These are phyloP conservation scores for Mugil cephalus DNA, from an alignment of 2,113 vertebrate genomes.

Conservation along the genomic window DNA sequence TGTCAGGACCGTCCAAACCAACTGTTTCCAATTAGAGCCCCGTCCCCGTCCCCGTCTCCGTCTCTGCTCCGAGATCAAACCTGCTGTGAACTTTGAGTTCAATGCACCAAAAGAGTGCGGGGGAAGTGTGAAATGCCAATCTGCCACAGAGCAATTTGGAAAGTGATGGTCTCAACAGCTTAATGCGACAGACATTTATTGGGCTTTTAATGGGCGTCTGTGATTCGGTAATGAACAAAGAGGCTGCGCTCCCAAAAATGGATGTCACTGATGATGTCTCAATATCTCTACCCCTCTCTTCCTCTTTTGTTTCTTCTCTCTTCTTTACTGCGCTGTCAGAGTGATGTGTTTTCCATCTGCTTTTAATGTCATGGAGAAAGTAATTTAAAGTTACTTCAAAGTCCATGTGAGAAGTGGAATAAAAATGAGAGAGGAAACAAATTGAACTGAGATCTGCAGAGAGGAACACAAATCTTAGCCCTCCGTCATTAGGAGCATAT, in stretches of 20 bases:
- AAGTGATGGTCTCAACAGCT: slow-evolving; percentile 50
- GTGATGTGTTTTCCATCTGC: not conserved
- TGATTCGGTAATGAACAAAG: slow-evolving; percentile 29
- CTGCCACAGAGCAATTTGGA: slow-evolving; percentile 43
- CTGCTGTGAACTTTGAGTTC: slow-evolving; percentile 44
- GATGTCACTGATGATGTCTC: slow-evolving; percentile 37
- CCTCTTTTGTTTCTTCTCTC: not conserved
- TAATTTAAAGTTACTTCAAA: not conserved
- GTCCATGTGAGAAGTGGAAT: not conserved
- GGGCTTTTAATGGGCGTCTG: slow-evolving; percentile 50
- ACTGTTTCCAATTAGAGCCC: slow-evolving; percentile 66
- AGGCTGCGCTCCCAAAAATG: slow-evolving; percentile 31
- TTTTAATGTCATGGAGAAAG: not conserved
- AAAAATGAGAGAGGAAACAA: too few relatives aligned
- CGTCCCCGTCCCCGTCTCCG: not conserved
- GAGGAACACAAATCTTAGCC: too few relatives aligned
- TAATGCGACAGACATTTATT: slow-evolving; percentile 49
- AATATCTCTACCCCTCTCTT: not conserved
- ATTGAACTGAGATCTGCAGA: too few relatives aligned
- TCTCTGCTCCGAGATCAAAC: slow-evolving; percentile 48
- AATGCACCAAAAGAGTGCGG: slow-evolving; percentile 9
- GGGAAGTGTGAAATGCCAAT: slow-evolving; percentile 25
- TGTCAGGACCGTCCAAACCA: slow-evolving; percentile 31
- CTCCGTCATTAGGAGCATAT: too few relatives aligned
- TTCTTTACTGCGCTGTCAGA: not conserved